Base-by-base conservation (phyloP, 1,140 invertebrate genomes). In the Brachionus paranguensis region DNA sequence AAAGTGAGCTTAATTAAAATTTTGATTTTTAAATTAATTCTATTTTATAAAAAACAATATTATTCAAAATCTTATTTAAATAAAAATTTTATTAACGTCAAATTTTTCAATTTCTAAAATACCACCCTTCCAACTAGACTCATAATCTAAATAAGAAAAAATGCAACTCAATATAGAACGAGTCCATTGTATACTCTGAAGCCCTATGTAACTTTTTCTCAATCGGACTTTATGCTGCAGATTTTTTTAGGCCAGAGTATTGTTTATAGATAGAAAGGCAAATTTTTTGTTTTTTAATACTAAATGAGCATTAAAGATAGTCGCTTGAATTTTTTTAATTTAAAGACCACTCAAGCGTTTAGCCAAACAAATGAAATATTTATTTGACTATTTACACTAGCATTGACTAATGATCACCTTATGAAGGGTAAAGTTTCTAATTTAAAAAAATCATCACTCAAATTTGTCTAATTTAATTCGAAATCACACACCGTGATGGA, bases 1-100 rank as follows among this genome's bases (percentile, higher is more conserved):
- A 43, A 43, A 72, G 33, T 43, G 68, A 72, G 68, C 68, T 72
- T 72, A 72, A 72, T 72, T 72, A 72, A 72, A 72, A 72, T 72
- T 41, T 41, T 6, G 33, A 72, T 41, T 41, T 72, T 41, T 72
- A 41, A 43, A 43, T 41, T 20, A 72, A 43, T 72, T 43, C 41
- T 43, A 41, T 72, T 72, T 72, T 72, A 43, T 41, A 41, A 41
- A 43, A 68, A 68, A 68, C 27, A 33, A 33, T 68, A 68, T 43
- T 72, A 43, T 72, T 43, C 41, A 47, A 72, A 72, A 72, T 10
- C 53, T 60, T 60, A 60, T 60, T 60, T 60, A 60, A 60, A 60
- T 60, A 60, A 60, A 60, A 60, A 27, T 60, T 60, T 60, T 60
- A 60, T 60, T 60, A 60, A 60, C 53, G 53, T 60, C 53, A 60